A percentile compares a stretch with the other conserved stretches of the same genome.
phyloP scores from a whole-genome alignment of 2,113 vertebrate species.

The Taurulus bubalis region DNA sequence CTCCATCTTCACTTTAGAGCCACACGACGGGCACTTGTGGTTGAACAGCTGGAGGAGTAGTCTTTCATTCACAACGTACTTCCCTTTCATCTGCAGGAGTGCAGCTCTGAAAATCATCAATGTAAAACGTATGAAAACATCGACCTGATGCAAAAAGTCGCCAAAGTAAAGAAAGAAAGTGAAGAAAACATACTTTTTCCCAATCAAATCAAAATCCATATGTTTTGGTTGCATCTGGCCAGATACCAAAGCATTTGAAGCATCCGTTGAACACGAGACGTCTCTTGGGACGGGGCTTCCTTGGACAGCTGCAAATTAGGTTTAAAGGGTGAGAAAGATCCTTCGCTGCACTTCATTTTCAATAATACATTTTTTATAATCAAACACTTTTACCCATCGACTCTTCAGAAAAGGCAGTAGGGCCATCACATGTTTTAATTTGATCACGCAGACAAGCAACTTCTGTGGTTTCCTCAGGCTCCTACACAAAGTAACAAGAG shows the following conservation, averaged over 20 bases:
- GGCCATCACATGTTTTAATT: neutral
- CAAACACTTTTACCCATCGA: slow-evolving; percentile 14
- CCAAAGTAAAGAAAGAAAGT: neutral
- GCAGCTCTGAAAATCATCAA: slow-evolving; percentile 23
- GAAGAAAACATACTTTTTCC: neutral
- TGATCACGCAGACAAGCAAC: neutral
- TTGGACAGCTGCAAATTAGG: neutral
- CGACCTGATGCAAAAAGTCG: neutral
- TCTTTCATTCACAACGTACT: slow-evolving; percentile 50
- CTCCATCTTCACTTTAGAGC: slow-evolving; percentile 31
- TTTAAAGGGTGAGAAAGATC: neutral
- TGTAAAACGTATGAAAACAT: neutral
- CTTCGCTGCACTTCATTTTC: neutral
- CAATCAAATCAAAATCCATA: neutral
- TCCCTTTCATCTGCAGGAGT: slow-evolving; percentile 26
- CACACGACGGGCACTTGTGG: slow-evolving; percentile 41
- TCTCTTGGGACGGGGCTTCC: neutral
- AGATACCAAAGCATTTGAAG: neutral
- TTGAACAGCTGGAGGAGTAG: slow-evolving; percentile 46
- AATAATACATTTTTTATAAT: neutral
- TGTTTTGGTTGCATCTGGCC: neutral
- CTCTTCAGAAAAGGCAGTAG: neutral
- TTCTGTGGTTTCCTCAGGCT: slow-evolving; percentile 10
- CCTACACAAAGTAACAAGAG: slow-evolving; percentile 19
- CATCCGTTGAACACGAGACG: neutral